These are phyloP conservation scores for Pollicipes pollicipes DNA, from an alignment of 1,140 invertebrate species.

Conservation along the genomic window DNA sequence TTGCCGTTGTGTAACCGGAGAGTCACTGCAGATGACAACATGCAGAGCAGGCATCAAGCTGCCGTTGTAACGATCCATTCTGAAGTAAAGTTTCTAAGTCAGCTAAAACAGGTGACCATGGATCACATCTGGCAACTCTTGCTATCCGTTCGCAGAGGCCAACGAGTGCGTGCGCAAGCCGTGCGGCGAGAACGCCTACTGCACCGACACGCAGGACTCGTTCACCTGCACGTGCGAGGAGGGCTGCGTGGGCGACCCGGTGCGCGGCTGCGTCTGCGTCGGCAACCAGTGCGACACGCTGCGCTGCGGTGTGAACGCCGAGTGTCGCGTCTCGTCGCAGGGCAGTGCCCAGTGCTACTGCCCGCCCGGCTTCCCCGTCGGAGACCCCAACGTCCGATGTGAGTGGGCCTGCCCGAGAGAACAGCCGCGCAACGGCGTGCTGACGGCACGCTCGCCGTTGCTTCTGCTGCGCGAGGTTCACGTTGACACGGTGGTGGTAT, in stretches of 20 bases:
- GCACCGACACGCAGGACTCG: constrained; percentile 47
- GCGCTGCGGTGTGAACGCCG: constrained; percentile 60
- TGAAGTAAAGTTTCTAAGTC: too few species aligned
- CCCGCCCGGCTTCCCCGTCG: constrained; percentile 53
- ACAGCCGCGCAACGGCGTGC: too few species aligned
- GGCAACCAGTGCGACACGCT: constrained; percentile 43
- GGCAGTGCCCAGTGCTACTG: constrained; percentile 61
- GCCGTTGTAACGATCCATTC: too few species aligned
- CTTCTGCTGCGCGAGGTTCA: too few species aligned
- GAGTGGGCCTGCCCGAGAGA: too few species aligned
- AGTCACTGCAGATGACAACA: too few species aligned
- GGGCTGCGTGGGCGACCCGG: constrained; percentile 62
- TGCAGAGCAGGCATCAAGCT: too few species aligned
- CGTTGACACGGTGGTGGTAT: too few species aligned
- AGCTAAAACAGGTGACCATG: too few species aligned
- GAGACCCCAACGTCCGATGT: constrained; percentile 71
- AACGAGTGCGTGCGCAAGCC: constrained; percentile 47
- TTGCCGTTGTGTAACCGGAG: too few species aligned
- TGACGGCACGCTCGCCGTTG: too few species aligned
- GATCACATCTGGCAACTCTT: too few species aligned
- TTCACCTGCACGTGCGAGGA: constrained; percentile 52
- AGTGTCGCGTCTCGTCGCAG: constrained; percentile 45
- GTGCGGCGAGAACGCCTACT: constrained; percentile 65
- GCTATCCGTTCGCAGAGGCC: constrained; percentile 33
- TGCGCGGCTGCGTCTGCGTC: constrained; percentile 55